phyloP scores from a whole-genome alignment of 2,888 invertebrate genomes.

The Dryomyza anilis region DNA sequence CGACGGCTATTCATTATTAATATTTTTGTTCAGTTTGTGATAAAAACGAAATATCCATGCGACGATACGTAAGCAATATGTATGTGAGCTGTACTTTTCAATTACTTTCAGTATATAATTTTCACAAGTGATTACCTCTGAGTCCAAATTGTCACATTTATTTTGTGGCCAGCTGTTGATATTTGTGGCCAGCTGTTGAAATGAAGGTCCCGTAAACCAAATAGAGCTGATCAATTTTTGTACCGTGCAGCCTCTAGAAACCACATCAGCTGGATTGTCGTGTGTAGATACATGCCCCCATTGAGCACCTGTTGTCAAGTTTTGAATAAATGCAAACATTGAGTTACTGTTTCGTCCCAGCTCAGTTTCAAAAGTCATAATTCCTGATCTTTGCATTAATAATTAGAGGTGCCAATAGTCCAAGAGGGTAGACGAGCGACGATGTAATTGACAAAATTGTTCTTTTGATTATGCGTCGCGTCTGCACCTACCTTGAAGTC shows the following conservation, averaged over 20 bases:
- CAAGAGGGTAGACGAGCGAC: neutral
- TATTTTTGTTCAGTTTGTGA: neutral
- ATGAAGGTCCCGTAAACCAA: too few species aligned
- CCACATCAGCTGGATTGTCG: too few species aligned
- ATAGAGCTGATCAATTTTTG: neutral
- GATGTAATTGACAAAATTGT: neutral
- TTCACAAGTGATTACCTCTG: constrained; percentile 8
- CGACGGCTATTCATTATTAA: neutral
- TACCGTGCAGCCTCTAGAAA: neutral
- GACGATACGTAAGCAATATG: neutral
- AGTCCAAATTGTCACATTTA: neutral
- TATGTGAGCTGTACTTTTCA: too few species aligned
- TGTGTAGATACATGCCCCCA: neutral
- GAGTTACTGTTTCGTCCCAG: neutral
- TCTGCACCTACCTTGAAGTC: neutral
- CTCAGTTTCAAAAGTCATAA: neutral
- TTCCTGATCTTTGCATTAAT: neutral
- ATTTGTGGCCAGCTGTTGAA: neutral
- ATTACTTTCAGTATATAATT: too few species aligned
- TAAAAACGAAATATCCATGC: constrained; percentile 10
- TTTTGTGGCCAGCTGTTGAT: neutral
- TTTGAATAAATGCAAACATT: neutral
- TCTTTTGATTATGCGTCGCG: neutral
- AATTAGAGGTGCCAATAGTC: too few species aligned
- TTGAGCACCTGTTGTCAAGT: neutral